Percentiles rank a stretch among this genome's conserved stretches.
Conservation (phyloP, 2,888 invertebrate genomes). For the Callinectes sapidus region DNA sequence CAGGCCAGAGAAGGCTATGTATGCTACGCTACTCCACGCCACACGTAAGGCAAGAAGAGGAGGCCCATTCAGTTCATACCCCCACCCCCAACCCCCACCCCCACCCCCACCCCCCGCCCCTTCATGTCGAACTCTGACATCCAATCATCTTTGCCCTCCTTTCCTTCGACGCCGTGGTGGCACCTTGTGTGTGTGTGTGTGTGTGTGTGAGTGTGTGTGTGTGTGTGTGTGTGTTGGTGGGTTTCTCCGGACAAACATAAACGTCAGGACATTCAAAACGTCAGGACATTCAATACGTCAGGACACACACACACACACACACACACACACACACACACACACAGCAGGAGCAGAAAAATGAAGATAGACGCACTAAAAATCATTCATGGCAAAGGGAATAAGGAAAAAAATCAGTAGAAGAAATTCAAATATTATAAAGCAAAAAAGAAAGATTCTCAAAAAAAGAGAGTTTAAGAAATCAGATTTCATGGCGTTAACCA, state of each 20-base stretch:
- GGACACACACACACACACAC: no score
- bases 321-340: no score
- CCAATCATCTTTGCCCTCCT: neutral
- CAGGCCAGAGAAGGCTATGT: no score
- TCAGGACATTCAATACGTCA: neutral
- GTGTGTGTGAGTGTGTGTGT: neutral
- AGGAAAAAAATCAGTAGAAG: no score
- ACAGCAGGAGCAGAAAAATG: no score
- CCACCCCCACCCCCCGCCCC: neutral
- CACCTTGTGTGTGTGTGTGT: neutral
- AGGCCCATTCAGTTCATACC: neutral
- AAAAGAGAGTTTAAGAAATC: no score
- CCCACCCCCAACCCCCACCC: neutral
- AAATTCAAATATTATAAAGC: no score
- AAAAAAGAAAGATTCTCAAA: no score
- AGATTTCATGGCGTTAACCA: no score
- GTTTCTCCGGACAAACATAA: neutral
- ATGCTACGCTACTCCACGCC: neutral
- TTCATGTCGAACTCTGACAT: neutral
- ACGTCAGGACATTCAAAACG: neutral
- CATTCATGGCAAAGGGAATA: no score
- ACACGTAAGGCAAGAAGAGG: neutral
- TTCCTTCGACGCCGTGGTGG: neutral
- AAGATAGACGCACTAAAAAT: no score
- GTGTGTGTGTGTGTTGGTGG: neutral